A percentile compares a stretch with the other conserved stretches of the same genome.
Conservation (phyloP, 2,888 invertebrate species). For the Diploptera punctata region DNA sequence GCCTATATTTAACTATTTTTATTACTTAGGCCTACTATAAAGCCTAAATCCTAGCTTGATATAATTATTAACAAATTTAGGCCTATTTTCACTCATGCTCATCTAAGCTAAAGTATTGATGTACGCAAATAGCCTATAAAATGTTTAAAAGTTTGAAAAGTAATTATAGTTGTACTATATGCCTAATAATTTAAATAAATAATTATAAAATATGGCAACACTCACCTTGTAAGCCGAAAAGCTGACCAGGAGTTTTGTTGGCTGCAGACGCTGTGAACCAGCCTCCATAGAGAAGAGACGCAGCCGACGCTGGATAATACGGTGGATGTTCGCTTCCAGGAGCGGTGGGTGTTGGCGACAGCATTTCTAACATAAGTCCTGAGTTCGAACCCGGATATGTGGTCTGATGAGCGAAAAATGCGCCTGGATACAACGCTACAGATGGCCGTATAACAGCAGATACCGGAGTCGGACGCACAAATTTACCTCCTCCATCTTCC, state of each 20-base stretch:
- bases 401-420: conserved; percentile 1
- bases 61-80: no score
- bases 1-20: no score
- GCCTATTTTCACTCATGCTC: no score
- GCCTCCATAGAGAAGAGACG: conserved; percentile 49
- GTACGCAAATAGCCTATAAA: no score
- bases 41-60: no score
- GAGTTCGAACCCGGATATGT: conserved; percentile 5
- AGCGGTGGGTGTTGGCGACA: conserved; percentile 21
- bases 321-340: conserved; percentile 10
- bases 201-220: no score
- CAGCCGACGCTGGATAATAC: conserved; percentile 42
- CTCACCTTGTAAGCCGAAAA: conserved; percentile 70
- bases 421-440: conserved; percentile 18
- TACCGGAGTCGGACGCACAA: conserved; percentile 29
- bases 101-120: no score
- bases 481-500: conserved; percentile 11
- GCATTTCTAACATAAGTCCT: conserved; percentile 25
- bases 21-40: no score
- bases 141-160: no score
- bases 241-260: conserved; percentile 55
- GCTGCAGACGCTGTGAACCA: conserved; percentile 48
- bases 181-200: no score
- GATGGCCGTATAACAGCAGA: conserved; percentile 14
- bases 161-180: no score